Base-by-base conservation (phyloP, 2,888 invertebrate species). In the Mechanitis messenoides region DNA sequence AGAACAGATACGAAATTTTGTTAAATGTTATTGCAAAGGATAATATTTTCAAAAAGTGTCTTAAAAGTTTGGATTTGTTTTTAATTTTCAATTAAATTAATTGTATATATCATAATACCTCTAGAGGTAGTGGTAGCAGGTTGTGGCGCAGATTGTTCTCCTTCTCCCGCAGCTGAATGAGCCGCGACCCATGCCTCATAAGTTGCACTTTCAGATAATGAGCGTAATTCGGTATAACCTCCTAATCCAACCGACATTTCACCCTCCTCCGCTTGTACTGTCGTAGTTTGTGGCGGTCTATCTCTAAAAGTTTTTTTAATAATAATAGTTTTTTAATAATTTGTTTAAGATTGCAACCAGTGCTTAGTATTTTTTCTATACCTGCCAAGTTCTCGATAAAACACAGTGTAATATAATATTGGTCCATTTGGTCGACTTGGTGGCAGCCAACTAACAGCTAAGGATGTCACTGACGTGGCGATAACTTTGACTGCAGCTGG, bases 161-260 rank as follows among this genome's bases (percentile, higher is more conserved):
- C 95, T 82, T 96, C 95, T 0, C 96, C 97, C 3, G 94, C 92
- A 0, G 92, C 92, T 0, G 96, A 96, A 67, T 94, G 95, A 0
- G 96, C 96, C 1, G 96, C 93, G 2, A 96, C 95, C 94, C 96
- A 96, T 75, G 97, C 96, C 78, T 95, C 95, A 77, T 97, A 97
- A 53, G 94, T 92, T 71, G 95, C 93, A 71, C 93, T 93, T 79
- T 94, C 94, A 57, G 92, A 92, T 63, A 96, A 85, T 53, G 93
- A 92, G 42, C 94, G 87, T 50, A 94, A 88, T 80, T 95, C 94
- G 64, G 92, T 92, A 3, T 91, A 91, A 1, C 91, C 91, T 12
- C 87, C 91, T 3, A 91, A 70, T 4, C 91, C 91, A 0, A 90
- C 85, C 3, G 81, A 78, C 5, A 74, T 72, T 11, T 87, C 85